Conservation (phyloP, 2,888 invertebrate species). For the Trypoxylon attenuatum region DNA sequence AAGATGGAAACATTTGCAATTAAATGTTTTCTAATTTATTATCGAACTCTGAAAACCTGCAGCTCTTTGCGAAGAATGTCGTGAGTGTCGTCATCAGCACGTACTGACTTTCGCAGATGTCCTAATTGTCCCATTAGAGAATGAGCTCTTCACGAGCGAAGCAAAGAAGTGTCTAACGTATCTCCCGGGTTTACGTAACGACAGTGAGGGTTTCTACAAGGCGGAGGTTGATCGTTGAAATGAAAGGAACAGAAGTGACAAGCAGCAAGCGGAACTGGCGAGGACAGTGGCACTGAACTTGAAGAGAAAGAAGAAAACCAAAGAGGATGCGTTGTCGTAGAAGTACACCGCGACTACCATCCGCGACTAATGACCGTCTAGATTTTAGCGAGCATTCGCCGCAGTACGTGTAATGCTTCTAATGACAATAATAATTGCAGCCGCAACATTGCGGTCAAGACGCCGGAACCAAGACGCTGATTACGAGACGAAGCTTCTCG, state of each 20-base stretch:
- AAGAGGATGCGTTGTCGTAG: conserved; percentile 5
- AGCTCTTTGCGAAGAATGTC: no score
- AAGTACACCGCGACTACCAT: conserved; percentile 33
- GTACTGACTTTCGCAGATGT: no score
- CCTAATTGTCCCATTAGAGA: no score
- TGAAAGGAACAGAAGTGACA: conserved; percentile 41
- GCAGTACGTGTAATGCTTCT: conserved; percentile 41
- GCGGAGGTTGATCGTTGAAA: conserved; percentile 6
- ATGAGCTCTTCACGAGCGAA: no score
- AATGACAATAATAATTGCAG: conserved; percentile 37
- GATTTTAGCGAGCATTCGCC: conserved; percentile 41
- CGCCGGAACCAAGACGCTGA: no score
- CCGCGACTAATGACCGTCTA: conserved; percentile 54
- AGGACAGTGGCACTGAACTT: conserved; percentile 66
- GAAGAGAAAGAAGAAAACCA: conserved; percentile 18
- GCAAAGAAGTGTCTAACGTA: no score
- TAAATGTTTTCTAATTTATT: no score
- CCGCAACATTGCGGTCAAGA: no score
- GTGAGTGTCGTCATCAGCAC: no score
- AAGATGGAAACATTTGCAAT: no score
- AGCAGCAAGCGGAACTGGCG: conserved; percentile 65
- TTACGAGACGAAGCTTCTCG: no score
- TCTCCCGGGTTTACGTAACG: conserved; percentile 44
- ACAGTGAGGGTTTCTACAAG: conserved; percentile 26
- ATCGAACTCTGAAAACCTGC: no score